Base-by-base conservation (phyloP, 2,888 invertebrate genomes). In the Machimus atricapillus region DNA sequence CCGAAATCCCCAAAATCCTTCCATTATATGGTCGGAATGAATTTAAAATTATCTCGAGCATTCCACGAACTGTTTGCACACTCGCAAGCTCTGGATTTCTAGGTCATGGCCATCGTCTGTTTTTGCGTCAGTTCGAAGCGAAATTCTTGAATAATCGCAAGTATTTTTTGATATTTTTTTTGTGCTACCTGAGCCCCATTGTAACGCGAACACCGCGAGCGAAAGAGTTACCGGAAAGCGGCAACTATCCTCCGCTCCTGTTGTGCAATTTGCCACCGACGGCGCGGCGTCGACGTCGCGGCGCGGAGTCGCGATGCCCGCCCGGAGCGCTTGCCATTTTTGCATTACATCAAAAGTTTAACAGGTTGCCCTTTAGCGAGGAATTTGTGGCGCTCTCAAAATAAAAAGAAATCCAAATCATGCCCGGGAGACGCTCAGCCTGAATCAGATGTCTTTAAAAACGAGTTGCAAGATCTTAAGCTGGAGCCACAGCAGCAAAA, bases 91-190 rank as follows among this genome's bases (percentile, higher is more conserved):
- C 79, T 79, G 46, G 79, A 46, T 52, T 79, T 79, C 52, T 79
- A 52, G 79, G 79, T 79, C 79, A 79, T 5, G 79, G 79, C 14
- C 79, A 52, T n/a, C 31, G 9, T 23, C 79, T 78, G 79, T 52
- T 79, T 79, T 52, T 46, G 52, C 79, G 52, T 56, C 46, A 79
- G 27, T 79, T 79, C 27, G 7, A 46, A 66, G 56, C 66, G 46
- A 79, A 79, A 79, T 79, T 79, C 79, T 79, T 79, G 31, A 79
- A 52, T 79, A 79, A 79, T 79, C 46, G 52, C 79, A 23, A 27
- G 56, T 9, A 4, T 23, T 66, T 66, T 79, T 46, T 56, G 23
- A 46, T 46, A 46, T 46, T 66, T 79, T 46, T 52, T 79, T 46
- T 46, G 43, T 52, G 43, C 46, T 76, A 76, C 27, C 43, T 23